Evolutionary conservation across 2,113 vertebrate species (phyloP), one percentile per base, ranked within the genome.

Genomic region (Lophura nycthemera): DNA sequence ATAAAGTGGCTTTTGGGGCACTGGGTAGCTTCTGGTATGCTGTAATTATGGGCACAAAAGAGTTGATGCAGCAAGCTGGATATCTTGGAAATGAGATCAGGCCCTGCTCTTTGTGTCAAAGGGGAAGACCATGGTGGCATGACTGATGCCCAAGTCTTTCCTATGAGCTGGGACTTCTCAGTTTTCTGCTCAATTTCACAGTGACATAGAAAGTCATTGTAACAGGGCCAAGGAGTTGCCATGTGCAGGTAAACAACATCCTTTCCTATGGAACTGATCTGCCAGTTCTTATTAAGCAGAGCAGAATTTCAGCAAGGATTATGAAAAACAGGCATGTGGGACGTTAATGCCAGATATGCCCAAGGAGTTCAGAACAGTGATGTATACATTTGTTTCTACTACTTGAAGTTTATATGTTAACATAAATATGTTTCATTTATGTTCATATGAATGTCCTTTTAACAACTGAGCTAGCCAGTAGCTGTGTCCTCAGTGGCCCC

Each of bases 91-190:
- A 2, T 47, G 27, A 64, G 30, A 12, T 78, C 61, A 65, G 30
- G 8, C 21, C 12, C 21, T 36, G 6, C 6, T 69, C 20, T 20
- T 60, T 38, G 9, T 50, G 38, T 72, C 40, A 30, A 34, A 54
- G 9, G 0, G 0, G 11, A 11, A 6, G 2, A 63, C 24, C 29
- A 13, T 14, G 40, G 20, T 38, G 32, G 11, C 5, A 8, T 63
- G 8, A 20, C 6, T 52, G 14, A 25, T 79, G 47, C 25, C 16
- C 8, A 52, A 61, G 13, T 7, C 16, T 12, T 48, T 61, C 4
- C 32, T 64, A 1, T 48, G 4, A 42, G 24, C 20, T 74, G 36
- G 18, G 32, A n/a, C n/a, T 66, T 69, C 34, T 77, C 25, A 48
- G 13, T 30, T 17, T n/a, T 20, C 14, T 54, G 13, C 25, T 67